Conservation (phyloP, 2,797 vertebrate species). For the Cichlasoma orientale region DNA sequence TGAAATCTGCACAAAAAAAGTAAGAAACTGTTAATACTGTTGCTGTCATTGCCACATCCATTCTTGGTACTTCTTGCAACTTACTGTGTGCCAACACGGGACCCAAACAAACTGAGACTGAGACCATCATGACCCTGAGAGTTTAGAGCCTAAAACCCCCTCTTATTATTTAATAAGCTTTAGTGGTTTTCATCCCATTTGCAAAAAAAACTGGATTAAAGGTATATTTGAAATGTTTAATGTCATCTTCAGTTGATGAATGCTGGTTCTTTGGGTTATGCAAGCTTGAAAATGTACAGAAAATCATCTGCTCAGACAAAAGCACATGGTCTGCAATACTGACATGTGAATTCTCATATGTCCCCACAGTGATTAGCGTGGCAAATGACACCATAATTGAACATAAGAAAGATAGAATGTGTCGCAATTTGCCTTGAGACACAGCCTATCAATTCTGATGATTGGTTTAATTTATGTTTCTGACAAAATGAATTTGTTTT, state of each 20-base stretch:
- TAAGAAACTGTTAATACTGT: neutral
- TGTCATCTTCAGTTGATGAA: slow-evolving; percentile 26
- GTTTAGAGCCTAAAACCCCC: slow-evolving; percentile 8
- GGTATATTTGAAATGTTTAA: slow-evolving; percentile 32
- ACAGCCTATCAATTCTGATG: slow-evolving; percentile 44
- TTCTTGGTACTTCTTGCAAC: neutral
- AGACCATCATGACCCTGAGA: neutral
- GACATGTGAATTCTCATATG: slow-evolving; percentile 33
- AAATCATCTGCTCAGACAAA: neutral
- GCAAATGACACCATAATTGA: slow-evolving; percentile 55
- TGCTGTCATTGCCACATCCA: neutral
- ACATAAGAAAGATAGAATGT: slow-evolving; percentile 48
- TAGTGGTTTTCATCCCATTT: slow-evolving; percentile 25
- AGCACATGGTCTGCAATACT: neutral
- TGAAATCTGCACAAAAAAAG: neutral
- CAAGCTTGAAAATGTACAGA: neutral
- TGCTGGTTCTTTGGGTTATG: slow-evolving; percentile 22
- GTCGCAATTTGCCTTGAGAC: slow-evolving; percentile 40
- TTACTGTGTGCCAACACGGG: neutral
- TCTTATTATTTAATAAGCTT: slow-evolving; percentile 42
- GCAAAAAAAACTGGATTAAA: slow-evolving; percentile 4
- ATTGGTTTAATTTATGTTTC: slow-evolving; percentile 60
- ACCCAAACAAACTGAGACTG: slow-evolving; percentile 5
- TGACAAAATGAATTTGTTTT: slow-evolving; percentile 41
- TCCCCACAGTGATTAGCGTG: slow-evolving; percentile 47